phyloP scores from a whole-genome alignment of 1,140 invertebrate genomes.

The Littorina saxatilis region DNA sequence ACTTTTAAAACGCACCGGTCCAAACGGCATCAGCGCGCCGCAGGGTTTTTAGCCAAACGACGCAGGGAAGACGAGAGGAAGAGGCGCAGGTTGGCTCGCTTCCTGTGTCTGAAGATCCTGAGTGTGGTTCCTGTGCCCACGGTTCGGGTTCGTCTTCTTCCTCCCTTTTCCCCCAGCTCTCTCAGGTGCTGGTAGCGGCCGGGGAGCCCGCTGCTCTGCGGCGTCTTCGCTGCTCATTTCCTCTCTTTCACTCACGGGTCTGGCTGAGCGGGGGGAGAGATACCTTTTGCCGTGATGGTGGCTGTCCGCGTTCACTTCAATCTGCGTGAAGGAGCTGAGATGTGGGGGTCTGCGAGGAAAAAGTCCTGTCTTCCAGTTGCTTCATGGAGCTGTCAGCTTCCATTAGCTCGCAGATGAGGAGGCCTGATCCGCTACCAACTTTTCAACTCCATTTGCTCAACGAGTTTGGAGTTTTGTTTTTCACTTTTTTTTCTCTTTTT shows the following conservation, averaged over 20 bases:
- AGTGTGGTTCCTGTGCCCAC: too few species aligned
- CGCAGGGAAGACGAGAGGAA: neutral
- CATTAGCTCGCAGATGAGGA: neutral
- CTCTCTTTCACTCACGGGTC: slow-evolving; percentile 23
- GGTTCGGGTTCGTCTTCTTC: neutral
- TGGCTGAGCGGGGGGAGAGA: slow-evolving; percentile 13
- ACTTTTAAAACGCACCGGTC: slow-evolving; percentile 39
- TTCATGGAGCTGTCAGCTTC: neutral
- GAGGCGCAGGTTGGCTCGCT: slow-evolving; percentile 11
- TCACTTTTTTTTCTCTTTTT: too few species aligned
- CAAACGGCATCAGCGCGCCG: slow-evolving; percentile 35
- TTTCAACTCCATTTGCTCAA: too few species aligned
- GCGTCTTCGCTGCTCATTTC: slow-evolving; percentile 19
- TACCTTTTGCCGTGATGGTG: neutral
- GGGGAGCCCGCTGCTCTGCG: neutral
- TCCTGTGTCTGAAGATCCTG: too few species aligned
- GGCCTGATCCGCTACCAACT: too few species aligned
- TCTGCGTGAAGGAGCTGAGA: slow-evolving; percentile 1
- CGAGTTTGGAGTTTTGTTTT: too few species aligned
- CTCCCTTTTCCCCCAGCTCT: neutral
- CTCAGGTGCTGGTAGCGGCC: slow-evolving; percentile 27
- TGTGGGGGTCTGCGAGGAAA: neutral
- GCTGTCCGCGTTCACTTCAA: slow-evolving; percentile 16
- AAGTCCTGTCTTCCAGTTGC: neutral
- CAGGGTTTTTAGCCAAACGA: neutral